Evolutionary conservation across 35 echinoderm and acorn worm genomes (phyloP).

Genomic region (Strongylocentrotus purpuratus): DNA sequence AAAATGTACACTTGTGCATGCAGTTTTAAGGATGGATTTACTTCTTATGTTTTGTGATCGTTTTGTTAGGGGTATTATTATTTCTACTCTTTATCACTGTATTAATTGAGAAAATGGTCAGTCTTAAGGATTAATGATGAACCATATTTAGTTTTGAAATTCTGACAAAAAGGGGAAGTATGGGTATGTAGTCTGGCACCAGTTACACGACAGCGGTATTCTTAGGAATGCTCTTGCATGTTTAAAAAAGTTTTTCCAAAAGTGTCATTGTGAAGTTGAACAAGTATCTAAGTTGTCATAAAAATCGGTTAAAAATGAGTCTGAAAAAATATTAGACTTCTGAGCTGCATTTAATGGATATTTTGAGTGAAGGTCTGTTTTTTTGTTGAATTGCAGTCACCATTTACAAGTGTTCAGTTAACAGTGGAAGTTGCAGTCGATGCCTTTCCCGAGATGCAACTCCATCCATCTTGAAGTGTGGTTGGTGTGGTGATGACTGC

Average conservation of each 20-base stretch:
- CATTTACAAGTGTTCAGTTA: slow-evolving; percentile 72
- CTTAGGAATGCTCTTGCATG: background rate
- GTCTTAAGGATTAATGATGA: too few species aligned
- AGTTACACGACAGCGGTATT: background rate
- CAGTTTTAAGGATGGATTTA: too few species aligned
- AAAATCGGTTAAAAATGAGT: background rate
- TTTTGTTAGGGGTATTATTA: too few species aligned
- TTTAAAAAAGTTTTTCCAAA: background rate
- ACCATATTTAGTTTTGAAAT: too few species aligned
- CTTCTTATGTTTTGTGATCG: too few species aligned
- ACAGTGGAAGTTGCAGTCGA: slow-evolving; percentile 56
- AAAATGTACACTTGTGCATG: too few species aligned
- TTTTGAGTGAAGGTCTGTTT: background rate
- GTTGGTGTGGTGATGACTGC: slow-evolving; percentile 59
- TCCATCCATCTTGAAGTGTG: slow-evolving; percentile 47
- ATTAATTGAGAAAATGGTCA: too few species aligned
- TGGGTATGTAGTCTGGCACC: background rate
- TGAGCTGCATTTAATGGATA: background rate
- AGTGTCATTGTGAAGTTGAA: too few species aligned
- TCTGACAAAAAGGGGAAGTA: background rate
- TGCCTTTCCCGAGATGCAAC: slow-evolving; percentile 53
- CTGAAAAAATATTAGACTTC: background rate
- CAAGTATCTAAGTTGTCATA: too few species aligned
- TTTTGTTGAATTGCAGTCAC: slow-evolving; percentile 50
- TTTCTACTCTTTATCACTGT: too few species aligned